Base-by-base conservation (phyloP, 2,888 invertebrate species). In the Amblyjoppa fuscipennis region DNA sequence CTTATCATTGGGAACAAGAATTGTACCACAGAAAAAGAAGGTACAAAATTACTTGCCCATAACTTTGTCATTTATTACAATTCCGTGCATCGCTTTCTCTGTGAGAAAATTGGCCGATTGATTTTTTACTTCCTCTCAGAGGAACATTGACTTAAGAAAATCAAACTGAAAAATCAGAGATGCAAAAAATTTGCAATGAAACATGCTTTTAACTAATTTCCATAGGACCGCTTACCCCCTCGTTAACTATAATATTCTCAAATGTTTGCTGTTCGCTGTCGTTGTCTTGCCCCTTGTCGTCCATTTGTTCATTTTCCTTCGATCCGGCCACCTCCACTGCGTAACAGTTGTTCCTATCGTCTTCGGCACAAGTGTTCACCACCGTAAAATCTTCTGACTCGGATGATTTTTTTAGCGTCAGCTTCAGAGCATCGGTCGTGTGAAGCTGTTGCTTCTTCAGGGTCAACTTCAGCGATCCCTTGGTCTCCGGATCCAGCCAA, bases 241-340 rank as follows among this genome's bases (percentile, higher is more conserved):
- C 92, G 81, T 93, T 92, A 31, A 93, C 89, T 88, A 92, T 94
- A 91, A 93, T 93, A 90, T 94, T 92, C 89, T 93, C 92, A 66
- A 90, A 93, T 28, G 91, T 81, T 81, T 90, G 89, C 86, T 91
- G 87, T 83, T 93, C 88, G 73, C 88, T 86, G 56, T 90, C 89
- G 79, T 90, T 87, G 79, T 93, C 92, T 82, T 87, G 87, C 84
- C 91, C 89, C 88, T 91, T 88, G 28, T 90, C 90, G 76, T 91
- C 90, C 88, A 89, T 91, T 45, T 88, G 89, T 82, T 92, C 93
- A 93, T 93, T 91, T 85, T 89, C 92, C 87, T 76, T 89, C 11
- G 49, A 20, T 68, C 68, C 75, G 89, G 92, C 93, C 93, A 92
- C 92, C 87, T 91, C 92, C 88, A 85, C 88, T 68, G 76, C 85